phyloP scores from a whole-genome alignment of 2,797 vertebrate species.

The Gymnopithys bicolor region DNA sequence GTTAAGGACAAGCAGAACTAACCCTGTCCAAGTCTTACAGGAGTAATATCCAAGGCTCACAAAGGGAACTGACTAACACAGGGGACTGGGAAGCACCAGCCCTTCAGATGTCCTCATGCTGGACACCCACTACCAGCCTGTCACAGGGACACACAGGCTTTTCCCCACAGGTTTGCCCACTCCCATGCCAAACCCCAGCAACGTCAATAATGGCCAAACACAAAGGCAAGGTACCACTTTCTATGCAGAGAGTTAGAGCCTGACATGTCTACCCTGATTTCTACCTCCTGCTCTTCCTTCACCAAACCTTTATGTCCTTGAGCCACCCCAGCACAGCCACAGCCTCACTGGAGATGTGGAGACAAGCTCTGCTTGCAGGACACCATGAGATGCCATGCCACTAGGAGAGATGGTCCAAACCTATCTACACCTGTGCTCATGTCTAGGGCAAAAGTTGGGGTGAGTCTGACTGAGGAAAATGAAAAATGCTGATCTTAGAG shows the following conservation, averaged over 20 bases:
- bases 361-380: neutral
- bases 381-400: neutral
- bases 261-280: neutral
- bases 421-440: neutral
- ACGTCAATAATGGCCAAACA: neutral
- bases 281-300: neutral
- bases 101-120: neutral
- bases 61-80: neutral
- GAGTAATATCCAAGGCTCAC: neutral
- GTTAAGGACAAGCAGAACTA: neutral
- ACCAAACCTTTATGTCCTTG: neutral
- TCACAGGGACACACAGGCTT: neutral
- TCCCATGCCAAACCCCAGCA: neutral
- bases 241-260: neutral
- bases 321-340: neutral
- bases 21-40: fast-evolving
- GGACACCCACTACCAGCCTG: neutral
- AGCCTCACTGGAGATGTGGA: neutral
- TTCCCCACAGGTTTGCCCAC: neutral
- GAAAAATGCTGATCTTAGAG: neutral
- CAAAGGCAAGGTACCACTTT: neutral
- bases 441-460: neutral
- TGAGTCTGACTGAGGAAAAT: neutral
- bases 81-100: neutral
- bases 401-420: neutral